Evolutionary conservation across 2,797 vertebrate species (phyloP).

Genomic region (Avahi laniger): DNA sequence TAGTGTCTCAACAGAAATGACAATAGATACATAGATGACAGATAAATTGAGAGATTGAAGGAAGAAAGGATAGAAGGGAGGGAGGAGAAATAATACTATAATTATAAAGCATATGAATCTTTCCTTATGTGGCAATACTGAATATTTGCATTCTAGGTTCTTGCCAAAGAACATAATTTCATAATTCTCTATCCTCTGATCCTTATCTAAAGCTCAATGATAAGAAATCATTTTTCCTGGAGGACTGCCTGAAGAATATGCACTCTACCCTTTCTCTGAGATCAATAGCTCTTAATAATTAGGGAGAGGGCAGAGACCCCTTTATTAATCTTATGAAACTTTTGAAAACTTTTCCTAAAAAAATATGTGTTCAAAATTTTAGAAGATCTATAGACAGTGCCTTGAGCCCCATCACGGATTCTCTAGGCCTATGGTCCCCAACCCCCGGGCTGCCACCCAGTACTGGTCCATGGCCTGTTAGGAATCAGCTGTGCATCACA

Average conservation of each 20-base stretch:
- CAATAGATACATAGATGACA: background rate
- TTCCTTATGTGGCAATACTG: background rate
- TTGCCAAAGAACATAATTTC: conserved; percentile 35
- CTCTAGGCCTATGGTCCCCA: background rate
- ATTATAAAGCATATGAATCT: background rate
- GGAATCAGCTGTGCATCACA: no score
- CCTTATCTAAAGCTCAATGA: conserved; percentile 9
- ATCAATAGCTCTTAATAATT: conserved; percentile 60
- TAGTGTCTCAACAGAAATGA: background rate
- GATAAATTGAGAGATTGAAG: background rate
- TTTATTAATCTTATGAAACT: conserved; percentile 44
- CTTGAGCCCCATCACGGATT: background rate
- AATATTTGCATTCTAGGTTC: conserved; percentile 1
- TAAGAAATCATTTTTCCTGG: conserved; percentile 57
- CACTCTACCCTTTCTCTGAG: conserved; percentile 29
- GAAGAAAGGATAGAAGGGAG: background rate
- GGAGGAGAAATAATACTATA: background rate
- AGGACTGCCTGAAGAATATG: background rate
- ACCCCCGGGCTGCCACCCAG: accelerated
- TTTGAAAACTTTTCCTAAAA: conserved; percentile 10
- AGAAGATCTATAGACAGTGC: background rate
- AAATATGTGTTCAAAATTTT: background rate
- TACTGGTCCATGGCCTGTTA: no score
- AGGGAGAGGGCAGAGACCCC: background rate
- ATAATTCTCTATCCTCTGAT: conserved; percentile 16